Evolutionary conservation across 2,113 vertebrate genomes (phyloP), one percentile per base, ranked within the genome.

Genomic region (Anolis sagrei): DNA sequence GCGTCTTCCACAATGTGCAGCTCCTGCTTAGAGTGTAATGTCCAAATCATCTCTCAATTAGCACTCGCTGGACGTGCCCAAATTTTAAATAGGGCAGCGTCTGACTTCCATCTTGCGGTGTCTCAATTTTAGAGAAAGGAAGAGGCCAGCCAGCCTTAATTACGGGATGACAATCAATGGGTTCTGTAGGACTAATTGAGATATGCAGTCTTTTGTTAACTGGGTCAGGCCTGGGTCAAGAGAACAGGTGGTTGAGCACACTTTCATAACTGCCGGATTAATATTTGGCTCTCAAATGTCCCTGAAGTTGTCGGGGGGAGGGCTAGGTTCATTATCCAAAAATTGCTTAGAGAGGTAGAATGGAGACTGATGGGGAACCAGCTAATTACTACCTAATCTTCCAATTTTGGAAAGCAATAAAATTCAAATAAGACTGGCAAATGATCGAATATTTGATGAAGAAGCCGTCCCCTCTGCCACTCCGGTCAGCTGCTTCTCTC

Each of bases 341-440:
- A 91, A 96, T 94, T 96, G 91, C 95, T 96, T 96, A 85, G 92
- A 96, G 92, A 94, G 87, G 88, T 61, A 92, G 85, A 95, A 93
- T 89, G 90, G 93, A 93, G 91, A 95, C 92, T 95, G 93, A 92
- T 95, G 93, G 92, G 95, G 94, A 95, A 94, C 92, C 85, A 94
- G 90, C 88, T 96, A 96, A 96, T 96, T 96, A 95, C 92, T 90
- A 89, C 91, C 79, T 95, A 93, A 96, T 95, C 94, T 94, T 94
- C 94, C 95, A 95, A 95, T 96, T 94, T 96, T 80, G 94, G 90
- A 89, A 90, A 93, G 94, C 87, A 89, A 95, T 95, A 92, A 95
- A 95, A 92, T 95, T 95, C 95, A 95, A 96, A 95, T 94, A 95
- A 96, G 93, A 94, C 90, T 95, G 92, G 92, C 92, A 94, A 93